A percentile compares a stretch with the other conserved stretches of the same genome.
Conservation (phyloP, 1,140 invertebrate genomes). For the Ptiloglossa arizonensis region DNA sequence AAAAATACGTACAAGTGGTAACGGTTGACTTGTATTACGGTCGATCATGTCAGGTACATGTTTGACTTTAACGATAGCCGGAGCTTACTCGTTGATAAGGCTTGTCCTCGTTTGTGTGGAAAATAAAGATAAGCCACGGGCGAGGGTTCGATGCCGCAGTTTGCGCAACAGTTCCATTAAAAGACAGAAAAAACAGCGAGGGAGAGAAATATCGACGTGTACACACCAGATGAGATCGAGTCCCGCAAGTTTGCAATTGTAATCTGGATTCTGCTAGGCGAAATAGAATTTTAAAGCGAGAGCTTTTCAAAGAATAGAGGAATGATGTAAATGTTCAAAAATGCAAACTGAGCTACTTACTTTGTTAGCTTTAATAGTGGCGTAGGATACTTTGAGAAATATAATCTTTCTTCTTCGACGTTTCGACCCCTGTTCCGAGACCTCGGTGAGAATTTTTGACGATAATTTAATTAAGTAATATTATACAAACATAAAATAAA, state of each 20-base stretch:
- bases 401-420: too few relatives aligned
- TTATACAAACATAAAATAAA: too few relatives aligned
- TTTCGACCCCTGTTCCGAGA: too few relatives aligned
- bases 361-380: too few relatives aligned
- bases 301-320: too few relatives aligned
- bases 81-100: constrained; percentile 53
- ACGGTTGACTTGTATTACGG: constrained; percentile 44
- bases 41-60: constrained; percentile 40
- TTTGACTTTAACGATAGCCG: constrained; percentile 56
- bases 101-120: constrained; percentile 44
- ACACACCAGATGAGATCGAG: background rate
- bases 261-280: constrained; percentile 4
- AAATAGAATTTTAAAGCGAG: constrained; percentile 25
- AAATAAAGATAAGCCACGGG: constrained; percentile 55
- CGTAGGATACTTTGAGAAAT: too few relatives aligned
- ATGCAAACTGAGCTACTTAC: too few relatives aligned
- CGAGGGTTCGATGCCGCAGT: constrained; percentile 14
- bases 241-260: background rate
- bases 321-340: constrained; percentile 7
- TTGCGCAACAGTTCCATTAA: constrained; percentile 33
- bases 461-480: too few relatives aligned
- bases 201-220: background rate
- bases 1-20: constrained; percentile 44
- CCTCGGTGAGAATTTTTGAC: too few relatives aligned
- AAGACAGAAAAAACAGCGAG: background rate